Conservation (phyloP, 2,888 invertebrate species). For the Magallana nippona region DNA sequence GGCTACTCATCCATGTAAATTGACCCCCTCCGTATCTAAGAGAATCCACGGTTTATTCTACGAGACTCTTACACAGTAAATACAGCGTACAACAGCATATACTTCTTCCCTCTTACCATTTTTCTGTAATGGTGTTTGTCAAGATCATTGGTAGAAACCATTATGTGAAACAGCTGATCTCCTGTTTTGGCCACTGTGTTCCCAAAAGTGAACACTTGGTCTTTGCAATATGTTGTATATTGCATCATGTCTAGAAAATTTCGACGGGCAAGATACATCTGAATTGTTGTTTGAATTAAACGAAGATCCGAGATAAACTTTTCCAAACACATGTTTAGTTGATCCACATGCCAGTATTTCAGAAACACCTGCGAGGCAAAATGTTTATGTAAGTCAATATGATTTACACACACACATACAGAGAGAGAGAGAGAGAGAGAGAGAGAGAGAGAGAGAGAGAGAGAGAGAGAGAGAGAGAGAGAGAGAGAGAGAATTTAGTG, state of each 20-base stretch:
- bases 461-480: background rate
- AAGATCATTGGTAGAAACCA: conserved; percentile 54
- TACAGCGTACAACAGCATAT: too few species aligned
- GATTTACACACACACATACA: background rate
- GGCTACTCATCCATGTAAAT: too few species aligned
- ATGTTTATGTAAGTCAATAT: background rate
- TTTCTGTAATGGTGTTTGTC: conserved; percentile 45
- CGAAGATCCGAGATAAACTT: conserved; percentile 56
- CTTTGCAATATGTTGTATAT: conserved; percentile 46
- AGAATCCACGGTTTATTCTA: too few species aligned
- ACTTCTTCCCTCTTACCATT: conserved; percentile 22
- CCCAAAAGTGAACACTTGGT: conserved; percentile 50
- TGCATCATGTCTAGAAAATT: conserved; percentile 44
- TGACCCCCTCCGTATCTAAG: too few species aligned
- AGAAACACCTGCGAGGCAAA: conserved; percentile 71
- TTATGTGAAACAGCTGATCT: conserved; percentile 48
- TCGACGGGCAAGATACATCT: conserved; percentile 62
- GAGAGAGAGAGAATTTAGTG: background rate
- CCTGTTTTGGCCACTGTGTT: conserved; percentile 48
- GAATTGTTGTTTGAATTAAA: conserved; percentile 63
- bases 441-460: too few species aligned
- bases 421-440: too few species aligned
- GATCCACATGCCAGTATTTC: conserved; percentile 73
- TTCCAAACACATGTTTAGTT: conserved; percentile 66
- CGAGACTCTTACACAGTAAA: too few species aligned